Evolutionary conservation across 2,888 invertebrate genomes (phyloP).

Genomic region (Cantharis rustica): DNA sequence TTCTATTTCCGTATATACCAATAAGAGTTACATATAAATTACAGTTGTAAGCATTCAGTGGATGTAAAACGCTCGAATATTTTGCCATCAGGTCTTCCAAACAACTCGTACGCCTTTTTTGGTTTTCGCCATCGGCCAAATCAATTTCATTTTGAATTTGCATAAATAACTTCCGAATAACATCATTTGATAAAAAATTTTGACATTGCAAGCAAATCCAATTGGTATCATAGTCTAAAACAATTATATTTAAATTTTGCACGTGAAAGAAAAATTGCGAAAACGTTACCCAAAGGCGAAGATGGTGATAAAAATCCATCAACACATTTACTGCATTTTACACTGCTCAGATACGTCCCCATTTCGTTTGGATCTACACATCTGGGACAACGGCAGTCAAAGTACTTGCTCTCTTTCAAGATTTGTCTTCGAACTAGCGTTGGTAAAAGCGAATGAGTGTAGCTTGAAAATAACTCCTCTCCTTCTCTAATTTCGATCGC

Average conservation of each 20-base stretch:
- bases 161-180: conserved; percentile 65
- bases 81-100: conserved; percentile 61
- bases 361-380: conserved; percentile 82
- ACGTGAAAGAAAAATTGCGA: not conserved
- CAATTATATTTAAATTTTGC: not conserved
- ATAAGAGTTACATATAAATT: conserved; percentile 46
- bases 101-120: conserved; percentile 56
- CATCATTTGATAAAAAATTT: conserved; percentile 64
- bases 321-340: conserved; percentile 79
- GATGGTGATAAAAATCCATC: conserved; percentile 69
- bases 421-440: conserved; percentile 73
- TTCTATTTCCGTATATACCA: conserved; percentile 75
- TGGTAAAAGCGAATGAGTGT: conserved; percentile 76
- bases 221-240: conserved; percentile 60
- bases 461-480: conserved; percentile 71
- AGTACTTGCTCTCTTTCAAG: conserved; percentile 77
- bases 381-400: conserved; percentile 74
- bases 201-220: conserved; percentile 76
- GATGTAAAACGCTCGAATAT: conserved; percentile 47
- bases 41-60: not conserved
- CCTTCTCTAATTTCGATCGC: conserved; percentile 68
- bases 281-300: conserved; percentile 66
- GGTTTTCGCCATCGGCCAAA: conserved; percentile 59
- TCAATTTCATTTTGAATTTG: conserved; percentile 73
- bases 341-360: conserved; percentile 76